phyloP scores from a whole-genome alignment of 2,888 invertebrate species.

The Norana najaformis region DNA sequence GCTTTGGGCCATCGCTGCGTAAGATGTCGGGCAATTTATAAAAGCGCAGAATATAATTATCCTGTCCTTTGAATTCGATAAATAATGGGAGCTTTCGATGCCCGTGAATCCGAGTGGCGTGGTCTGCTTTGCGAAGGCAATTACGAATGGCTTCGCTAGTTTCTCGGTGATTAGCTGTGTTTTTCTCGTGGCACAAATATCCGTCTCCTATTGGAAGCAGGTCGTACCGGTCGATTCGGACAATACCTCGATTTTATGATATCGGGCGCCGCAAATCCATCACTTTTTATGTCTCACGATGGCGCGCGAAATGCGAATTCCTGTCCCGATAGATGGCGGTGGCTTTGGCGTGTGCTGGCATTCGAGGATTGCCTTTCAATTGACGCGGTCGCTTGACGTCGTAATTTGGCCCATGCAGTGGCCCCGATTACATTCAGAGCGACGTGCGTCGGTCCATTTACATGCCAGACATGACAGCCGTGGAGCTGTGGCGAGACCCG shows the following conservation, averaged over 20 bases:
- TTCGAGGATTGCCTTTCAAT: neutral
- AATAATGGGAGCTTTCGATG: neutral
- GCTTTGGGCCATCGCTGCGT: neutral
- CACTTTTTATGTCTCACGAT: neutral
- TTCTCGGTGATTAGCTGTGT: neutral
- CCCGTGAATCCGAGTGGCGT: neutral
- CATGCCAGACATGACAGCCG: neutral
- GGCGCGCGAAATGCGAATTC: neutral
- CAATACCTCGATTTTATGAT: neutral
- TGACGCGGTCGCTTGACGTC: neutral
- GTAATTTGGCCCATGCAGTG: neutral
- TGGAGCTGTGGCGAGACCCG: neutral
- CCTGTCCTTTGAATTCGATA: constrained; percentile 6
- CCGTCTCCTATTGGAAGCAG: neutral
- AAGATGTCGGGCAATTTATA: neutral
- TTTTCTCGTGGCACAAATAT: neutral
- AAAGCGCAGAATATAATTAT: neutral
- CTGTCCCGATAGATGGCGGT: constrained; percentile 3
- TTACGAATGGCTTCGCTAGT: neutral
- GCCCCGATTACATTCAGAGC: constrained; percentile 3
- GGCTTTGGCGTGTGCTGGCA: neutral
- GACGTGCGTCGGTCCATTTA: neutral
- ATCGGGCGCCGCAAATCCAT: neutral
- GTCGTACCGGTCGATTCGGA: neutral
- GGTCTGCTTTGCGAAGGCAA: neutral